These are phyloP conservation scores for Meloidogyne exigua DNA, from an alignment of 1,140 invertebrate species.

Conservation along the genomic window DNA sequence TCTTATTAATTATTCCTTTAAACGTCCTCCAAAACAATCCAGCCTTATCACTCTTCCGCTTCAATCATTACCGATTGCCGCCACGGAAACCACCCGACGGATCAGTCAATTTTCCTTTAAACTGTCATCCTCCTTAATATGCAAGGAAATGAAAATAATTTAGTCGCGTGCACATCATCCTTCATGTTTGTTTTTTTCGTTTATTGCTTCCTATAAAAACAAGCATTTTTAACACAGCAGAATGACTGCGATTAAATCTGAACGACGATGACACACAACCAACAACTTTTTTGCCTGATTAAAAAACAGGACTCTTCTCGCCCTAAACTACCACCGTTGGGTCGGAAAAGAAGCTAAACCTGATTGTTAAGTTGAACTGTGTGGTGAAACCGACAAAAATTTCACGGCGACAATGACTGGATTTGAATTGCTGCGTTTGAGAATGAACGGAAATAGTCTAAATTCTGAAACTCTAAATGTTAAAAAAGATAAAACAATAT, in stretches of 20 bases:
- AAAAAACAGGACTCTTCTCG: neutral
- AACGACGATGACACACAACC: neutral
- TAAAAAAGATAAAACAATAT: neutral
- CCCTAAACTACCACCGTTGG: neutral
- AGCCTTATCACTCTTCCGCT: neutral
- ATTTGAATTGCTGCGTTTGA: neutral
- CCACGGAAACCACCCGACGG: neutral
- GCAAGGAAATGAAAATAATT: neutral
- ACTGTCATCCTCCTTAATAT: neutral
- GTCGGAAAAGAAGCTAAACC: neutral
- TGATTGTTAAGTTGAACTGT: neutral
- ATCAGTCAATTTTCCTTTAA: neutral
- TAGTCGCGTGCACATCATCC: neutral
- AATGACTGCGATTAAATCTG: neutral
- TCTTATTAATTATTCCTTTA: slow-evolving; percentile 1
- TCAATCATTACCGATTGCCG: neutral
- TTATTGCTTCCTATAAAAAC: neutral
- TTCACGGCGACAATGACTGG: neutral
- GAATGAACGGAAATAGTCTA: neutral
- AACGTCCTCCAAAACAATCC: neutral
- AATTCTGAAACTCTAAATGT: neutral
- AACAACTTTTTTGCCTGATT: neutral
- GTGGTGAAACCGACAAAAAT: neutral
- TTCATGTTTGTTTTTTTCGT: neutral
- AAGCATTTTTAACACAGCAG: neutral